These are phyloP conservation scores for Drosophila basisetae DNA, from an alignment of 2,888 invertebrate species.

Conservation along the genomic window DNA sequence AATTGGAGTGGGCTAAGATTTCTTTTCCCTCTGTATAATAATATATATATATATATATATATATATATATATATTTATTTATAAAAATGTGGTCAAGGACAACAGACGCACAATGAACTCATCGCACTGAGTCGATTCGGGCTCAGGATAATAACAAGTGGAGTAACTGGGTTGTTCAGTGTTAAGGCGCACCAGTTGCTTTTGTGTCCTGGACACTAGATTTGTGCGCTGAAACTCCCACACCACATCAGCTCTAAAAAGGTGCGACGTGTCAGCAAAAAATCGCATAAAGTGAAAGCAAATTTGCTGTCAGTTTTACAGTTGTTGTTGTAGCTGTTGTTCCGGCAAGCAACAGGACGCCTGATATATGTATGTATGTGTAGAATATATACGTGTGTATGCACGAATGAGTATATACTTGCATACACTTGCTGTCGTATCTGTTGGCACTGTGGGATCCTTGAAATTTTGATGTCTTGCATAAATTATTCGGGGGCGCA, in stretches of 20 bases:
- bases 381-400: background rate
- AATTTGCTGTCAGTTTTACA: slow-evolving; percentile 63
- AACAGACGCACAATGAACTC: slow-evolving; percentile 75
- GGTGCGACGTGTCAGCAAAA: slow-evolving; percentile 76
- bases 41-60: too few relatives aligned
- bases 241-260: slow-evolving; percentile 36
- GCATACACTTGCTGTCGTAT: slow-evolving; percentile 29
- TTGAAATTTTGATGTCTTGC: slow-evolving; percentile 70
- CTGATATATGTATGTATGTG: background rate
- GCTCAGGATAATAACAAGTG: slow-evolving; percentile 38
- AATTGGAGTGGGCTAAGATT: background rate
- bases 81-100: slow-evolving; percentile 49
- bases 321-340: slow-evolving; percentile 26
- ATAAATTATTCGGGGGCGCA: slow-evolving; percentile 63
- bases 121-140: slow-evolving; percentile 48
- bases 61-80: slow-evolving; percentile 2
- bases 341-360: slow-evolving; percentile 49
- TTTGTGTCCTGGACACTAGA: slow-evolving; percentile 53
- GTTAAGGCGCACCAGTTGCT: slow-evolving; percentile 61
- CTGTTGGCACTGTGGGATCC: slow-evolving; percentile 26
- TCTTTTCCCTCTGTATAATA: slow-evolving; percentile 1
- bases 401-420: background rate
- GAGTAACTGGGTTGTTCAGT: slow-evolving; percentile 28
- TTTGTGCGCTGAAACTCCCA: slow-evolving; percentile 1
- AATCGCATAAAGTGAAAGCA: slow-evolving; percentile 71